Evolutionary conservation across 64 coral and sea anemone species (phyloP).

Genomic region (Porites lutea): DNA sequence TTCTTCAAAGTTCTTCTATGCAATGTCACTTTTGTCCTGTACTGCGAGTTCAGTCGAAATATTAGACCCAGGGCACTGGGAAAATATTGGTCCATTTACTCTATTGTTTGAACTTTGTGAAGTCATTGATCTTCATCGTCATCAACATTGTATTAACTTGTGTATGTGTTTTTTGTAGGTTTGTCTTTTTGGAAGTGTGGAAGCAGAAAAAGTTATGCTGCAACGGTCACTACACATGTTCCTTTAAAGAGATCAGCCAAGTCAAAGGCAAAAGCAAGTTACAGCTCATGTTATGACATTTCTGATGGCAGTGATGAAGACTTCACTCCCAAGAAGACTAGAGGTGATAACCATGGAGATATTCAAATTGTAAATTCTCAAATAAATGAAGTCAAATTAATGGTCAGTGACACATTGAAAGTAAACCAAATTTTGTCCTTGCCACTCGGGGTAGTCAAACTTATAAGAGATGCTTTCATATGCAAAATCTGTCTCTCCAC

Average conservation of each 20-base stretch:
- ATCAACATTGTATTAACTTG: no score
- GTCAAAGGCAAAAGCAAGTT: conserved; percentile 29
- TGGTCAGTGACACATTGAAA: conserved; percentile 52
- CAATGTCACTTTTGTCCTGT: no score
- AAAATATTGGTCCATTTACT: no score
- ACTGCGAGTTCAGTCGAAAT: no score
- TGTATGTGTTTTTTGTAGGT: conserved; percentile 33
- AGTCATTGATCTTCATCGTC: no score
- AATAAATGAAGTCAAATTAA: conserved; percentile 43
- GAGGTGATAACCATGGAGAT: conserved; percentile 41
- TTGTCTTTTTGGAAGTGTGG: conserved; percentile 68
- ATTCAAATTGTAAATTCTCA: conserved; percentile 57
- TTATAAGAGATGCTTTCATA: conserved; percentile 49
- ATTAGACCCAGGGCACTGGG: no score
- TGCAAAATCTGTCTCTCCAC: conserved; percentile 36
- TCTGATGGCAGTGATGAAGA: conserved; percentile 70
- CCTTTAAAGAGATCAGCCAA: conserved; percentile 2
- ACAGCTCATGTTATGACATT: neutral
- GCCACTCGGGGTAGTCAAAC: conserved; percentile 53
- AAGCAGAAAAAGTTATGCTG: conserved; percentile 64
- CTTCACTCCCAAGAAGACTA: conserved; percentile 49
- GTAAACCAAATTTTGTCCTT: conserved; percentile 39
- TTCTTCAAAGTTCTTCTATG: no score
- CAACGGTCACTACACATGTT: neutral
- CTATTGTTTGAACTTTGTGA: no score